Evolutionary conservation across 2,888 invertebrate genomes (phyloP).

Genomic region (Odontocerum albicorne): DNA sequence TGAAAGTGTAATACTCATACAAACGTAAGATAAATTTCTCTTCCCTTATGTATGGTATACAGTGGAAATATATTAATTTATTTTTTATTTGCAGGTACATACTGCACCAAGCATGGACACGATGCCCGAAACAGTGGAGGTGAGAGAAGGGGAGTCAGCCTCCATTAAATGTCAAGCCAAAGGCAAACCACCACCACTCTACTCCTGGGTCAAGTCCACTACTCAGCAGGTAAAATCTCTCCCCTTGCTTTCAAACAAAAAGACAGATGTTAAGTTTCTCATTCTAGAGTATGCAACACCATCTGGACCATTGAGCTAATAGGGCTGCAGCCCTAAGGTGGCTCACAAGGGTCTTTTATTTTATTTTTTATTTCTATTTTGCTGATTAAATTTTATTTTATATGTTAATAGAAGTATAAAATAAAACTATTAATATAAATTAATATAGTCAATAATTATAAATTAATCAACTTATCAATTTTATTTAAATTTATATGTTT

Average conservation of each 20-base stretch:
- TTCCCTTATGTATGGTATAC: conserved; percentile 5
- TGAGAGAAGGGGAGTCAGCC: conserved; percentile 79
- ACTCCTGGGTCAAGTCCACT: conserved; percentile 79
- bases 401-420: too few relatives aligned
- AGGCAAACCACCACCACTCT: conserved; percentile 83
- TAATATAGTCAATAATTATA: too few relatives aligned
- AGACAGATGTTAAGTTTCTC: too few relatives aligned
- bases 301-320: too few relatives aligned
- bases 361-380: too few relatives aligned
- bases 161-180: conserved; percentile 75
- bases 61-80: conserved; percentile 3
- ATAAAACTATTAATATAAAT: too few relatives aligned
- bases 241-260: too few relatives aligned
- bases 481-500: background rate
- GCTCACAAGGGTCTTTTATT: too few relatives aligned
- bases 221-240: conserved; percentile 65
- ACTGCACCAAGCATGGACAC: conserved; percentile 72
- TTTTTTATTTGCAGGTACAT: conserved; percentile 59
- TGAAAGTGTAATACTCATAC: too few relatives aligned
- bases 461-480: background rate
- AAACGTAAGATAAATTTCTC: background rate
- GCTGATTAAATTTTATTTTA: too few relatives aligned
- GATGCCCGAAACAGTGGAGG: conserved; percentile 62
- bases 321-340: too few relatives aligned
- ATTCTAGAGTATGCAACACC: too few relatives aligned